Percentiles rank a stretch among this genome's conserved stretches.
phyloP scores from a whole-genome alignment of 2,113 vertebrate genomes.

The Cephalopterus ornatus region DNA sequence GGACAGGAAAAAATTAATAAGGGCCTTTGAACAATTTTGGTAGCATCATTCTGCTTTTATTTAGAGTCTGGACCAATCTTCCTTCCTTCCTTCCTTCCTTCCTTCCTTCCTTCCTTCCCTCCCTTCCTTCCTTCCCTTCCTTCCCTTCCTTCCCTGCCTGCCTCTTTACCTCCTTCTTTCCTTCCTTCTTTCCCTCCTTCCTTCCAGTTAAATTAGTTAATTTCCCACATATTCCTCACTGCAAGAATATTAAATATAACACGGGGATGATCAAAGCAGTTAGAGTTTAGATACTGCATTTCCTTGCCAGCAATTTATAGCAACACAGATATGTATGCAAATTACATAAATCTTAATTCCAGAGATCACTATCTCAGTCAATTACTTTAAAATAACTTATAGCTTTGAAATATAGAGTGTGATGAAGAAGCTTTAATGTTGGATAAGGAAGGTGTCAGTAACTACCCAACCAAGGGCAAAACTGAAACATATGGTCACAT shows the following conservation, averaged over 20 bases:
- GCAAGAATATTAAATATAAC: background rate
- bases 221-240: background rate
- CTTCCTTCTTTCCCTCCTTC: background rate
- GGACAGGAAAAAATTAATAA: background rate
- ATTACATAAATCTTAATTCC: conserved; percentile 56
- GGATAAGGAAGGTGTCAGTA: conserved; percentile 51
- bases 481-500: conserved; percentile 54
- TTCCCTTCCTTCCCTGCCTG: background rate
- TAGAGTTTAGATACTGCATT: conserved; percentile 18
- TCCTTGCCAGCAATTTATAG: conserved; percentile 49
- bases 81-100: too few species aligned
- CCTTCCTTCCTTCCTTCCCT: too few species aligned
- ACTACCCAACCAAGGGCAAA: conserved; percentile 45
- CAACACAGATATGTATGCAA: conserved; percentile 59
- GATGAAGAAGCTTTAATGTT: conserved; percentile 45
- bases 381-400: conserved; percentile 66
- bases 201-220: background rate
- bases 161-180: background rate
- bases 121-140: too few species aligned
- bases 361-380: conserved; percentile 42
- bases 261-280: background rate
- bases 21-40: background rate
- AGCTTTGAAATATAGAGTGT: conserved; percentile 49
- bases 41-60: background rate
- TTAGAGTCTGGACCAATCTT: background rate